Percentiles rank a stretch among this genome's conserved stretches.
These are phyloP conservation scores for Glossophaga mutica DNA, from an alignment of 2,797 vertebrate species.

Conservation along the genomic window DNA sequence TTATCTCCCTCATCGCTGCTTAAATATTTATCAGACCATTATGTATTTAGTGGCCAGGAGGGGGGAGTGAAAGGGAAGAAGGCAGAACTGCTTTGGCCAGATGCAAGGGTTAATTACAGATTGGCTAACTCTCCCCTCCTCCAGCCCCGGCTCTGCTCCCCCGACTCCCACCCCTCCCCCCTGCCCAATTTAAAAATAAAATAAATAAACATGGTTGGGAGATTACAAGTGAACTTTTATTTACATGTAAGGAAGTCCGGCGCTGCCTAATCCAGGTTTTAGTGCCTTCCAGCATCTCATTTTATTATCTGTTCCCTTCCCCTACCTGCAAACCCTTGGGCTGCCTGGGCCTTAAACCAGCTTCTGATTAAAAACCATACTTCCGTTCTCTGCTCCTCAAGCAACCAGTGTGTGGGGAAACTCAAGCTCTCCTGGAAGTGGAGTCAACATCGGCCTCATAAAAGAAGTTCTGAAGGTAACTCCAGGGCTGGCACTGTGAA, in stretches of 20 bases:
- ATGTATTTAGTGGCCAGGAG: slow-evolving; percentile 83
- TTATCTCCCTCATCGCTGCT: slow-evolving; percentile 87
- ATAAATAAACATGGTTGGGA: slow-evolving; percentile 74
- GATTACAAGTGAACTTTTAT: slow-evolving; percentile 80
- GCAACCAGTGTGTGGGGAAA: slow-evolving; percentile 75
- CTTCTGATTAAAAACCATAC: slow-evolving; percentile 71
- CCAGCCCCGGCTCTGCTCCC: neutral
- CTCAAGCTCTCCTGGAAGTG: slow-evolving; percentile 61
- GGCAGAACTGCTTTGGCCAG: slow-evolving; percentile 67
- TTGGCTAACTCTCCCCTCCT: slow-evolving; percentile 59
- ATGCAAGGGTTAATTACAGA: slow-evolving; percentile 87
- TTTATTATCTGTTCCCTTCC: neutral
- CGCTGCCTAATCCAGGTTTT: slow-evolving; percentile 59
- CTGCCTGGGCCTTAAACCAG: slow-evolving; percentile 41
- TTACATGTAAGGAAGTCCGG: slow-evolving; percentile 80
- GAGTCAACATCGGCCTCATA: slow-evolving; percentile 79
- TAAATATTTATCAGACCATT: slow-evolving; percentile 94
- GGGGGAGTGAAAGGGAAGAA: slow-evolving; percentile 56
- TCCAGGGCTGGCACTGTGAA: slow-evolving; percentile 82
- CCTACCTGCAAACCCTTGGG: slow-evolving; percentile 45
- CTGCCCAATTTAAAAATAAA: slow-evolving; percentile 69
- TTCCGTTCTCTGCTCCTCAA: slow-evolving; percentile 61
- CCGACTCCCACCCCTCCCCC: too few relatives aligned
- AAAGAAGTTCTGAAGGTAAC: slow-evolving; percentile 86
- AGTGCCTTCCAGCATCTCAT: neutral